Percentiles rank a stretch among this genome's conserved stretches.
Conservation (phyloP, 1,140 invertebrate species). For the Platorchestia sp. region DNA sequence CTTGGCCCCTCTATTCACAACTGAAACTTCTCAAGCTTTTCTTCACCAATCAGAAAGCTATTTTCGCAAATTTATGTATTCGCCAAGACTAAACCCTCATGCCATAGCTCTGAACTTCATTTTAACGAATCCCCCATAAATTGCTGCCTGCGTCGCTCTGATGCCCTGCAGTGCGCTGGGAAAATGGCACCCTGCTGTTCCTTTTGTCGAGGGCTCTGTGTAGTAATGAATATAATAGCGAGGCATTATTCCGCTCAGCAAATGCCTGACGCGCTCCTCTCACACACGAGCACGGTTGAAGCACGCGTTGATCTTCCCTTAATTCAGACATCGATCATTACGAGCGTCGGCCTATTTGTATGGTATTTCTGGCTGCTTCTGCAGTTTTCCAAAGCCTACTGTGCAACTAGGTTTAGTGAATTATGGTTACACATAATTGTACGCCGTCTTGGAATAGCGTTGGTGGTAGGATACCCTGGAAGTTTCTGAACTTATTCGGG, state of each 20-base stretch:
- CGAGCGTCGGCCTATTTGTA: background rate
- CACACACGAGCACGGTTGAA: background rate
- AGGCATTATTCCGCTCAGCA: background rate
- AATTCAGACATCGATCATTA: background rate
- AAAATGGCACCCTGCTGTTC: background rate
- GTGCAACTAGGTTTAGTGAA: too few relatives aligned
- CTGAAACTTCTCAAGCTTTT: background rate
- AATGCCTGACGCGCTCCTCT: background rate
- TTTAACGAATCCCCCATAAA: background rate
- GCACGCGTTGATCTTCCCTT: background rate
- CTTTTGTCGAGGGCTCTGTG: background rate
- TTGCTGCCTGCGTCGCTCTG: background rate
- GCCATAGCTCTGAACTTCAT: background rate
- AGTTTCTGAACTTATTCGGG: too few relatives aligned
- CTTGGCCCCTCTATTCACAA: background rate
- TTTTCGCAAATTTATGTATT: background rate
- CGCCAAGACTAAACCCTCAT: background rate
- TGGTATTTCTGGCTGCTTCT: background rate
- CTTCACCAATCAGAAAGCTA: background rate
- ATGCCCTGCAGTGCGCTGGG: background rate
- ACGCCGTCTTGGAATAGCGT: too few relatives aligned
- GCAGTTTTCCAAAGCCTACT: too few relatives aligned
- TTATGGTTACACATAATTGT: too few relatives aligned
- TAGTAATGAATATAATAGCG: constrained; percentile 7
- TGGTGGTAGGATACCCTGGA: too few relatives aligned